These are phyloP conservation scores for Noctua janthe DNA, from an alignment of 2,888 invertebrate species.

Conservation along the genomic window DNA sequence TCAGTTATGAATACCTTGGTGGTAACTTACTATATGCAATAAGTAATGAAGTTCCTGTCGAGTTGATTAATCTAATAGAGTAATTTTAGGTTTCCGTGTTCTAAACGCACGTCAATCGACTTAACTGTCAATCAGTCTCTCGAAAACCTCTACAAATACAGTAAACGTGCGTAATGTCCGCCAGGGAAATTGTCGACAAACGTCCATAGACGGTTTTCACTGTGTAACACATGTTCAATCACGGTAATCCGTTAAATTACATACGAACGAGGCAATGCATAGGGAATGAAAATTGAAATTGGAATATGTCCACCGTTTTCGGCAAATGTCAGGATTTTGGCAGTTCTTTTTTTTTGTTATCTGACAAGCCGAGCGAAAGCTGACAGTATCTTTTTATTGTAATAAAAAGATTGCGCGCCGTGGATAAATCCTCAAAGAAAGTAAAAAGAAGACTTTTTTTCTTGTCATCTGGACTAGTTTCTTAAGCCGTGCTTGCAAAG, in stretches of 20 bases:
- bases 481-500: constrained; percentile 46
- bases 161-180: neutral
- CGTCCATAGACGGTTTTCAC: constrained; percentile 28
- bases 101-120: neutral
- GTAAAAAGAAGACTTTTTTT: constrained; percentile 39
- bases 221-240: constrained; percentile 45
- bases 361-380: constrained; percentile 33
- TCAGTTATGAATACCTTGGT: neutral
- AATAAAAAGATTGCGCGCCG: constrained; percentile 45
- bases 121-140: neutral
- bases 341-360: constrained; percentile 20
- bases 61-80: neutral
- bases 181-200: constrained; percentile 15
- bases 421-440: constrained; percentile 51
- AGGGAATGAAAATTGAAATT: constrained; percentile 57
- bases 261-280: constrained; percentile 42
- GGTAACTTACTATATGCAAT: neutral
- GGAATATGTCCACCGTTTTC: constrained; percentile 54
- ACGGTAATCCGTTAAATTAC: constrained; percentile 47
- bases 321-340: constrained; percentile 45
- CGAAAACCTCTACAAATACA: neutral
- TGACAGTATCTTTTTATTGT: constrained; percentile 57
- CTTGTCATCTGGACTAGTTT: constrained; percentile 48
- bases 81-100: neutral
- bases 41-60: neutral